Conservation (phyloP, 2,888 invertebrate species). For the Pammene fasciana region DNA sequence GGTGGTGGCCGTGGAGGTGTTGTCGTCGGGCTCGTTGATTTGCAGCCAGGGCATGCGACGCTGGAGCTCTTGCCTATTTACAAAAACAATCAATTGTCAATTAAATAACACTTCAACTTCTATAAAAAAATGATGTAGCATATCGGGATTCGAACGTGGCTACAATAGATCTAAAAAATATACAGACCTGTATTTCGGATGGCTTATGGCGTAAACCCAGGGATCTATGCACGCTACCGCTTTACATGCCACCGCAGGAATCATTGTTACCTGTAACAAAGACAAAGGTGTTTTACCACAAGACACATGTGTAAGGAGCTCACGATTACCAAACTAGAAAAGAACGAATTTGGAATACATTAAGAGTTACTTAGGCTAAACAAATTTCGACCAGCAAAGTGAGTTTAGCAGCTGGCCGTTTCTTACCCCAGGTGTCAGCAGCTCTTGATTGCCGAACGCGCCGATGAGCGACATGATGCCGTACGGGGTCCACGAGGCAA, state of each 20-base stretch:
- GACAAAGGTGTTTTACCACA: background rate
- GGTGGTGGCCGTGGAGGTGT: constrained; percentile 82
- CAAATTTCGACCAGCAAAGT: no score
- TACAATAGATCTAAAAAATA: no score
- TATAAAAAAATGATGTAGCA: no score
- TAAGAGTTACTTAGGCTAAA: no score
- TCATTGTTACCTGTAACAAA: constrained; percentile 87
- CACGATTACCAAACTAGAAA: no score
- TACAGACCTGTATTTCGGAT: constrained; percentile 90
- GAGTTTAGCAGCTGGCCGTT: no score
- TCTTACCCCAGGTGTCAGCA: constrained; percentile 88
- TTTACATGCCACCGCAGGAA: constrained; percentile 94
- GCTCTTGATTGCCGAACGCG: constrained; percentile 89
- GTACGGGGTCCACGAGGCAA: constrained; percentile 96
- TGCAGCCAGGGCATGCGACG: constrained; percentile 91
- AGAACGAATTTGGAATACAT: no score
- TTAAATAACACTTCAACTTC: no score
- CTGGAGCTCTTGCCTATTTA: constrained; percentile 88
- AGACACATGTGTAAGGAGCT: no score
- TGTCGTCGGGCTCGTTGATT: constrained; percentile 86
- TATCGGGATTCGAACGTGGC: no score
- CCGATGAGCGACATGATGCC: constrained; percentile 92
- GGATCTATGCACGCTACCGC: constrained; percentile 96
- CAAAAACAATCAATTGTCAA: background rate
- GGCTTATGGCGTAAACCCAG: constrained; percentile 95